phyloP scores from a whole-genome alignment of 1,140 invertebrate genomes.

The Cydia strobilella region DNA sequence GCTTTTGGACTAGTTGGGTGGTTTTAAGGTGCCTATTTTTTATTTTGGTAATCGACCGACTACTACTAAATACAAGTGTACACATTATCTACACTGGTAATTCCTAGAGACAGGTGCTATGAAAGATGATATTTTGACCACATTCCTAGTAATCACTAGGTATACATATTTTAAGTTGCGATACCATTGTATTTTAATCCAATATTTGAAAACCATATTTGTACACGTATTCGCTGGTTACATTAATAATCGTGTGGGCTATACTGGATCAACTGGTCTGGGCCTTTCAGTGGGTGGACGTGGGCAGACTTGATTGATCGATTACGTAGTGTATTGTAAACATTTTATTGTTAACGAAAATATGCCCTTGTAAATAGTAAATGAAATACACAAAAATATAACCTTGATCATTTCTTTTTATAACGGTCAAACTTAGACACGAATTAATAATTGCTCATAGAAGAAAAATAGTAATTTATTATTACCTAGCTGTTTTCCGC shows the following conservation, averaged over 20 bases:
- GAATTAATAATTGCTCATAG: too few species aligned
- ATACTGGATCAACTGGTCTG: slow-evolving; percentile 9
- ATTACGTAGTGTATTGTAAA: not conserved
- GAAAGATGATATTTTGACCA: not conserved
- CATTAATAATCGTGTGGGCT: not conserved
- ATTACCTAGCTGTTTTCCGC: too few species aligned
- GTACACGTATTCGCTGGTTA: not conserved
- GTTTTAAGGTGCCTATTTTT: too few species aligned
- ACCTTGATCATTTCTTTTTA: not conserved
- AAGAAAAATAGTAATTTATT: too few species aligned
- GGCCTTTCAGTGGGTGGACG: slow-evolving; percentile 22
- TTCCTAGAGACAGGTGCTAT: not conserved
- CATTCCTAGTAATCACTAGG: not conserved
- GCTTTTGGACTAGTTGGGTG: too few species aligned
- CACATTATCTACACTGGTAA: not conserved
- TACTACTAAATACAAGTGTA: too few species aligned
- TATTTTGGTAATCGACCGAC: too few species aligned
- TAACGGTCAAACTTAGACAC: too few species aligned
- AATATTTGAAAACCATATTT: slow-evolving; percentile 8
- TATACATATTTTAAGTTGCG: not conserved
- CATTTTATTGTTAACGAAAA: not conserved
- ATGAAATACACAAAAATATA: not conserved
- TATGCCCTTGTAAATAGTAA: not conserved
- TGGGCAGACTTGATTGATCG: slow-evolving; percentile 24
- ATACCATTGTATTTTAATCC: not conserved